phyloP scores from a whole-genome alignment of 2,888 invertebrate species.

The Aplocera efformata region DNA sequence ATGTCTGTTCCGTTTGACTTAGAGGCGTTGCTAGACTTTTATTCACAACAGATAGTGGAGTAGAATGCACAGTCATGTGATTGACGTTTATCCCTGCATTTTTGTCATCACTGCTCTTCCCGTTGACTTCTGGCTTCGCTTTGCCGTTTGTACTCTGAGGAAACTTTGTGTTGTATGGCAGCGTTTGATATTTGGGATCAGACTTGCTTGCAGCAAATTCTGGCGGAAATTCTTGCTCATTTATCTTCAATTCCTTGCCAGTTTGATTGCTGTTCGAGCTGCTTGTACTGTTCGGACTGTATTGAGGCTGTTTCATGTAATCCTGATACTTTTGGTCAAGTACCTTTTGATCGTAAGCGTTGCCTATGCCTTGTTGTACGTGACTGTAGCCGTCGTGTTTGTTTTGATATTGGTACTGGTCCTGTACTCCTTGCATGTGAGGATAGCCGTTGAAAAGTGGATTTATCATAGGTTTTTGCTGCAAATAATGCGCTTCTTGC shows the following conservation, averaged over 20 bases:
- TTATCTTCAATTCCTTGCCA: constrained; percentile 71
- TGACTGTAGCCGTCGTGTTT: constrained; percentile 68
- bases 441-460: constrained; percentile 70
- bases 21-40: constrained; percentile 84
- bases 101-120: constrained; percentile 64
- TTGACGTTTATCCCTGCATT: constrained; percentile 68
- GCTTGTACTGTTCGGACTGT: constrained; percentile 79
- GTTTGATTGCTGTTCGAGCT: constrained; percentile 75
- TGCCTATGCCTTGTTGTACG: constrained; percentile 72
- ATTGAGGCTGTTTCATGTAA: constrained; percentile 74
- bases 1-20: constrained; percentile 79
- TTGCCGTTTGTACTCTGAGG: constrained; percentile 79
- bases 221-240: constrained; percentile 79
- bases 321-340: constrained; percentile 76
- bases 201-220: constrained; percentile 90
- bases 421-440: constrained; percentile 57
- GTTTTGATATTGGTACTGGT: constrained; percentile 67
- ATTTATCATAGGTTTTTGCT: constrained; percentile 77
- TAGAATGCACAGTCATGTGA: constrained; percentile 79
- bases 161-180: constrained; percentile 94
- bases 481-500: constrained; percentile 75
- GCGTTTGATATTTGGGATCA: constrained; percentile 94
- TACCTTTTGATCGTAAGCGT: constrained; percentile 71
- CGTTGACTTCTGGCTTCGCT: constrained; percentile 60
- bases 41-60: constrained; percentile 77